Base-by-base conservation (phyloP, 2,797 vertebrate species). In the Pyrocephalus nanus region DNA sequence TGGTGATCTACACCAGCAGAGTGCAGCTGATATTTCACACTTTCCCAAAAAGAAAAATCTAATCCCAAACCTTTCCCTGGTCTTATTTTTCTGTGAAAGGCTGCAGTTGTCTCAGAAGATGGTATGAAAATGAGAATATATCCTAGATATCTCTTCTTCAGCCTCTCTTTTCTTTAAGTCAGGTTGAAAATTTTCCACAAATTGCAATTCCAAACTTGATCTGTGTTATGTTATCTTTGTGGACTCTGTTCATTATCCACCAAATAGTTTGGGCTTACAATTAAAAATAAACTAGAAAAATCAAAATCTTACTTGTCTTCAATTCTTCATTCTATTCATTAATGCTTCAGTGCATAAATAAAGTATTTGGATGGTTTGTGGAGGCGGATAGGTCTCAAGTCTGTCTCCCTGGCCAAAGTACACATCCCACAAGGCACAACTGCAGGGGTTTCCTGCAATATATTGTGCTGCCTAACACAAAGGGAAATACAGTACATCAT, bases 121-220 rank as follows among this genome's bases (percentile, higher is more conserved):
- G 8, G 22, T 48, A 80, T 55, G 86, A 84, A 93, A 93, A 91
- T 74, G 53, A 89, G 78, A 90, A 9, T 82, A 93, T 90, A 60
- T 90, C 76, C 50, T 72, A 86, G 58, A 34, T 94, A 90, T 43
- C 20, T 73, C 83, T 88, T 32, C 57, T 95, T 77, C 47, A 66
- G n/a, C 8, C 13, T 92, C 43, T 40, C 42, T 76, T 73, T 70
- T 88, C 40, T 40, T 60, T 73, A 54, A 78, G 29, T 69, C 38
- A 89, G 50, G 11, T 5, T 78, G 67, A 91, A 95, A 89, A 43
- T 69, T 77, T 93, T 80, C 62, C 57, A 83, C 30, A 65, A 61
- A 80, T 30, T 57, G 45, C 22, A 70, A 61, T 21, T 57, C 17
- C 27, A 74, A 67, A 57, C 8, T 61, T 36, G 8, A 58, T 58